A percentile compares a stretch with the other conserved stretches of the same genome.
Evolutionary conservation across 2,888 invertebrate genomes (phyloP).

Genomic region (Philaethria dido): DNA sequence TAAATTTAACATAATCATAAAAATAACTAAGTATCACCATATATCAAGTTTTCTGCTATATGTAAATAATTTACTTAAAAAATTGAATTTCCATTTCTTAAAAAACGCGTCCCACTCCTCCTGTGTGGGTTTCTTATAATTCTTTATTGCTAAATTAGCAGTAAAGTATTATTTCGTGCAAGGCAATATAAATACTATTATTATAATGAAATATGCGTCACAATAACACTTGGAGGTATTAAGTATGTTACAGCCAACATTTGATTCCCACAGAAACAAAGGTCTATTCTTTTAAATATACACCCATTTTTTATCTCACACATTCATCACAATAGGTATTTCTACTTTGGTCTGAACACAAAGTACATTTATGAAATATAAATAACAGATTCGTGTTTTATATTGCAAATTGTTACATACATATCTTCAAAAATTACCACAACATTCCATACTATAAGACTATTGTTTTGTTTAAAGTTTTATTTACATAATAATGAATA

Average conservation of each 20-base stretch:
- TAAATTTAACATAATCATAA: neutral
- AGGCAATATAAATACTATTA: neutral
- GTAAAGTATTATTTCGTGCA: neutral
- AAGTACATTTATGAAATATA: neutral
- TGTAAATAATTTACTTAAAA: neutral
- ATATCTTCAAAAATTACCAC: too few relatives aligned
- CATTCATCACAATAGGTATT: conserved; percentile 14
- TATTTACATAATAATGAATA: neutral
- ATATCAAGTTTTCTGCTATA: neutral
- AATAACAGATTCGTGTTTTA: neutral
- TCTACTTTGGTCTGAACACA: neutral
- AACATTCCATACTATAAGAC: too few relatives aligned
- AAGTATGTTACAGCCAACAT: conserved; percentile 17
- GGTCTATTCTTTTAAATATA: conserved; percentile 33
- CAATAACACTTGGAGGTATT: conserved; percentile 5
- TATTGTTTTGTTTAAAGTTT: too few relatives aligned
- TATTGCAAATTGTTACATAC: neutral
- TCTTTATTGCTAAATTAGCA: neutral
- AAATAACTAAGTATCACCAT: neutral
- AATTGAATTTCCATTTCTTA: too few relatives aligned
- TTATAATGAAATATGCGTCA: conserved; percentile 12
- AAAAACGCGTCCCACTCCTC: too few relatives aligned
- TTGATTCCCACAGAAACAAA: conserved; percentile 39
- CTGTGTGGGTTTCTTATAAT: neutral
- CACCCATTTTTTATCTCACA: conserved; percentile 22